These are phyloP conservation scores for Mythimna impura DNA, from an alignment of 2,888 invertebrate species.

Conservation along the genomic window DNA sequence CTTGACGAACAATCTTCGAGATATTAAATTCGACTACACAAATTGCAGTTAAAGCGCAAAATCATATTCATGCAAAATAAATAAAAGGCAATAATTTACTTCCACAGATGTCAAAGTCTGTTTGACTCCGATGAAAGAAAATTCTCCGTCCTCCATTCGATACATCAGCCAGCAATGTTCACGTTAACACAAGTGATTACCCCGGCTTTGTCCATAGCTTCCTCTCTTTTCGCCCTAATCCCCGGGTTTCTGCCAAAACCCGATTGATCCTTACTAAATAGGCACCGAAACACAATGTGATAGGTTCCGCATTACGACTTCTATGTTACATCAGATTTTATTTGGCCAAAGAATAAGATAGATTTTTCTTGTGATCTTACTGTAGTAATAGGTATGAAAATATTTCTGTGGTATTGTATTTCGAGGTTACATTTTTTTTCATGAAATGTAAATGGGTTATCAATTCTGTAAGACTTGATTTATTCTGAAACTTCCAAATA, in stretches of 20 bases:
- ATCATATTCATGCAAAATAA: background rate
- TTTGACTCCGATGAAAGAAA: too few species aligned
- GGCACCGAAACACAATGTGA: conserved; percentile 58
- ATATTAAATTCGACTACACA: too few species aligned
- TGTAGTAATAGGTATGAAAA: background rate
- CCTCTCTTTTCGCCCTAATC: conserved; percentile 57
- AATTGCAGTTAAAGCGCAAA: background rate
- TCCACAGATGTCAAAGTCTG: background rate
- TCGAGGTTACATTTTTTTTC: background rate
- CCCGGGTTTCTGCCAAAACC: conserved; percentile 64
- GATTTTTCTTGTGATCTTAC: conserved; percentile 19
- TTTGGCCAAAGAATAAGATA: conserved; percentile 18
- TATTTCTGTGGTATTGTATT: conserved; percentile 15
- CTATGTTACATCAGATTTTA: conserved; percentile 37
- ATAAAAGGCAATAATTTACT: background rate
- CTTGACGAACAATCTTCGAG: too few species aligned
- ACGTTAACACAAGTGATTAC: conserved; percentile 61
- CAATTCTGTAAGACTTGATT: background rate
- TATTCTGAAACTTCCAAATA: background rate
- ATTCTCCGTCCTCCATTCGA: background rate
- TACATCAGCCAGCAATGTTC: conserved; percentile 27
- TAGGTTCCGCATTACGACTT: conserved; percentile 45
- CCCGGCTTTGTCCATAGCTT: conserved; percentile 59
- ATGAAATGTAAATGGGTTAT: conserved; percentile 11
- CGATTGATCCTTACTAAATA: conserved; percentile 72